Base-by-base conservation (phyloP, 2,113 vertebrate species). In the Oriolus oriolus region DNA sequence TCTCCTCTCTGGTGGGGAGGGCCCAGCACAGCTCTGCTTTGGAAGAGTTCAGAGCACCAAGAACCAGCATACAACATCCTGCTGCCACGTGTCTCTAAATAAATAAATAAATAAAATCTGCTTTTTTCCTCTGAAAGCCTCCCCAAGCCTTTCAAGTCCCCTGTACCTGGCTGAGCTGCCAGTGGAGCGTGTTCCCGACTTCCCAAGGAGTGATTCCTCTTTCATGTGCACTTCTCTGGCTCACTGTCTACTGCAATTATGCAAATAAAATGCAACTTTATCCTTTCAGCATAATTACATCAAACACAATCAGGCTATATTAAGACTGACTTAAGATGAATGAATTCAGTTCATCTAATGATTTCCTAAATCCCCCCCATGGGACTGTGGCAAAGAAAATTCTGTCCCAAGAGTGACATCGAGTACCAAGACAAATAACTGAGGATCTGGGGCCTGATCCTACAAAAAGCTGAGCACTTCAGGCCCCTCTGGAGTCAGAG, bases 261-360 rank as follows among this genome's bases (percentile, higher is more conserved):
- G 89, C 68, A 97, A 96, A 97, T 96, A 59, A 81, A 79, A 92
- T 64, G 94, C 90, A 85, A 94, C 97, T 96, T 95, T 45, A 96
- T 93, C 92, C 90, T 95, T 94, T 90, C 96, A 96, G 81, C 94
- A 92, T 97, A 96, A 97, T 97, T 93, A 97, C 96, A 96, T 94
- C 95, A 96, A 92, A 95, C 80, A 93, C 91, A 92, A 93, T 80
- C 11, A 31, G 66, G 74, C 81, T 96, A 85, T 87, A 86, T 92
- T 90, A 94, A 95, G 96, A 94, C 82, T 91, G 96, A 95, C 94
- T 92, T 89, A 66, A 91, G 76, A 77, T 56, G 84, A 95, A 71
- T 87, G 69, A 84, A 89, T 92, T 89, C 73, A 76, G 80, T 56
- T 82, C 82, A 89, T 88, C 70, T 60, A 87, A 95, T 90, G 75